Evolutionary conservation across 64 coral and sea anemone species (phyloP), one percentile per base, ranked within the genome.

Genomic region (Montipora capricornis): DNA sequence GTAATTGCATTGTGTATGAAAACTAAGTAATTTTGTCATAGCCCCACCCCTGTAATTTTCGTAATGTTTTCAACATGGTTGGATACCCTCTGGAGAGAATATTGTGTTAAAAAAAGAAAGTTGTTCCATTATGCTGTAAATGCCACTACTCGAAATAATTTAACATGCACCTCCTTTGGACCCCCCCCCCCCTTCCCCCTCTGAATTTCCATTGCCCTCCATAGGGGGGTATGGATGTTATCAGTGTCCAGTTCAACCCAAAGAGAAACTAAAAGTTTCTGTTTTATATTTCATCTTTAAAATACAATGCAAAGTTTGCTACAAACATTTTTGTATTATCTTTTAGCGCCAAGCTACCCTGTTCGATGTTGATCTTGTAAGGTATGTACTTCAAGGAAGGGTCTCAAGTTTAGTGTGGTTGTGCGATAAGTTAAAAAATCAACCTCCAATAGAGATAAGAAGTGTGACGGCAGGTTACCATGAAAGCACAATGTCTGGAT

Each of bases 341-440:
- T 74, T 74, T 22, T 22, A 22, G 70, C 70, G 20, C 19, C 70
- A 74, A 74, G 70, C 70, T 74, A 74, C 70, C 70, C 70, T 74
- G 70, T 74, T 74, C 24, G 70, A 74, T 74, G 70, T 74, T 20
- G 70, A 74, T 22, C 70, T 22, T 74, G 70, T 74, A 74, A 74
- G 70, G 70, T 62, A 74, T 74, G 70, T 22, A 74, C 70, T 74
- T 74, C 70, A 74, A 74, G 16, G 16, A 74, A 74, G 70, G 70
- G 19, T 74, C 16, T 22, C 70, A 24, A 74, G 70, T 74, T 74
- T 74, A 22, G 11, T 20, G 19, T 74, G 70, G 19, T 22, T 74
- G 7, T 74, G 16, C 10, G 19, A 74, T 74, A 74, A 74, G 70
- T 10, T 22, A 74, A 22, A 22, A 74, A 74, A 74, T 74, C 9